Evolutionary conservation across 53 echinoderm and acorn worm genomes (phyloP), one percentile per base, ranked within the genome.

Genomic region (Echinometra lucunter): DNA sequence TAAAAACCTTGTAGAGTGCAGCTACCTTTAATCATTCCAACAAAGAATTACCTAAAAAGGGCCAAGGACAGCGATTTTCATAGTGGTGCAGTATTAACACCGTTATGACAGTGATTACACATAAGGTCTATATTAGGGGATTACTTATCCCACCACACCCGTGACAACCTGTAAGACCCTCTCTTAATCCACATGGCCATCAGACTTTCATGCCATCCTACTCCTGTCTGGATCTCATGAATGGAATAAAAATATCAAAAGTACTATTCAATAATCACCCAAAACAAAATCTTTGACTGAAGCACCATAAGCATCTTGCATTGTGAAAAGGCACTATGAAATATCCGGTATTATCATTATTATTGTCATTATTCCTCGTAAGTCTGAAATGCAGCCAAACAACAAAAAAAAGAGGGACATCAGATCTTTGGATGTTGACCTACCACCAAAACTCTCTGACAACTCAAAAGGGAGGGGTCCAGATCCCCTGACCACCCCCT

Each of bases 121-220:
- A 30, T 78, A 2, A 42, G 13, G 42, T 38, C 78, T 78, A 78
- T 78, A 78, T 78, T 78, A 78, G 40, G 78, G 42, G 78, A 78
- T 78, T 40, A 78, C 19, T 78, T 40, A 78, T 78, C 78, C 35
- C 40, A 2, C 40, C 21, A 8, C 42, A 78, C 78, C 78, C 78
- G 42, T 78, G 78, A 78, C 78, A 78, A 38, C 78, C 38, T 40
- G 78, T 78, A 42, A 78, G 78, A 40, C 17, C 78, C 78, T 72
- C 78, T 32, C 32, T 78, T 78, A 78, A 78, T 78, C 78, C 21
- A 18, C 6, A 78, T 7, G 38, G 78, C 78, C 78, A 40, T 78
- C 42, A 78, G 40, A 38, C 78, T 42, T 78, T 23, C 7, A 78
- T 19, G 28, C 42, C 19, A 78, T 78, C 42, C 38, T 1, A 38